phyloP scores from a whole-genome alignment of 2,888 invertebrate species.

The Perizoma flavofasciatum region DNA sequence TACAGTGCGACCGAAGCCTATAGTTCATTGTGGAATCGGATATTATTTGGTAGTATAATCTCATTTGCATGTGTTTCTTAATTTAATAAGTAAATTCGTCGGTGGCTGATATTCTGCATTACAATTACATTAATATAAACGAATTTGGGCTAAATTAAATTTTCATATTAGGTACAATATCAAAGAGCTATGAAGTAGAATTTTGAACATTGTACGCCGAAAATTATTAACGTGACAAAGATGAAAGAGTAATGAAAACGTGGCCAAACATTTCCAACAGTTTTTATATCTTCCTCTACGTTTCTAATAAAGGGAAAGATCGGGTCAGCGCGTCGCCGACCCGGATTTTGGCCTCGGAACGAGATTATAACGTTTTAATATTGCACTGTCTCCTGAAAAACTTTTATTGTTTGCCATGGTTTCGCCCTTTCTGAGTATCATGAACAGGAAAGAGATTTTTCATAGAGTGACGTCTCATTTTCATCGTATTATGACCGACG shows the following conservation, averaged over 20 bases:
- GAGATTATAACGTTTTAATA: conserved; percentile 79
- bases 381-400: conserved; percentile 64
- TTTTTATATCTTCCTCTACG: conserved; percentile 59
- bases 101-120: conserved; percentile 8
- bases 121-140: conserved; percentile 28
- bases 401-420: conserved; percentile 67
- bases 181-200: conserved; percentile 56
- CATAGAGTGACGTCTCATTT: conserved; percentile 69
- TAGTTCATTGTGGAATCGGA: neutral
- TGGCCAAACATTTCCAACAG: conserved; percentile 63
- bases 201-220: conserved; percentile 59
- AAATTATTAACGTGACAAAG: conserved; percentile 57
- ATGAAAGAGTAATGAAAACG: conserved; percentile 72
- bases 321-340: conserved; percentile 52
- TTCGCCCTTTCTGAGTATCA: conserved; percentile 62
- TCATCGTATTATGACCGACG: conserved; percentile 54
- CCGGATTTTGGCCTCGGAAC: conserved; percentile 57
- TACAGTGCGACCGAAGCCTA: neutral
- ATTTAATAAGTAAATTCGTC: conserved; percentile 13
- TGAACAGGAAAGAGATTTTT: conserved; percentile 69
- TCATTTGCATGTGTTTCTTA: conserved; percentile 23
- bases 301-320: conserved; percentile 70
- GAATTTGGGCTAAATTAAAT: conserved; percentile 44
- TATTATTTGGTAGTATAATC: neutral
- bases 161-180: conserved; percentile 41